phyloP scores from a whole-genome alignment of 1,140 invertebrate species.

The Orchesella cincta region DNA sequence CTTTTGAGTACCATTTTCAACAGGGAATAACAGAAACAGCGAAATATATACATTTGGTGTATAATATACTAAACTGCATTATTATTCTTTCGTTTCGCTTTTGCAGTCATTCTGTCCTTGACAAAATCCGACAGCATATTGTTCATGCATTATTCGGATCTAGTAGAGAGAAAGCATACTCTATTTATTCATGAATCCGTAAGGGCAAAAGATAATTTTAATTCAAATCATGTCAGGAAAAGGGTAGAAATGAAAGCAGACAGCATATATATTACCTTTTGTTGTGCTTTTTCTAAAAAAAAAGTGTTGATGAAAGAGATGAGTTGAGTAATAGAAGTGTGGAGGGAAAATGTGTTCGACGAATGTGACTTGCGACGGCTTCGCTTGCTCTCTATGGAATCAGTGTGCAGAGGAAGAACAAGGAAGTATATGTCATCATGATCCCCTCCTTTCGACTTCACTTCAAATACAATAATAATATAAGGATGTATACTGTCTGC shows the following conservation, averaged over 20 bases:
- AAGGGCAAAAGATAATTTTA: conserved; percentile 23
- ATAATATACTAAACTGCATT: no score
- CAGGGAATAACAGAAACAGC: no score
- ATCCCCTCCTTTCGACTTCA: no score
- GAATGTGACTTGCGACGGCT: no score
- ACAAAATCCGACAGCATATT: conserved; percentile 8
- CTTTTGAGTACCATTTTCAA: no score
- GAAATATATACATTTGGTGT: no score
- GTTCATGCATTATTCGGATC: conserved; percentile 5
- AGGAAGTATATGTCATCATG: no score
- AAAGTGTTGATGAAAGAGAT: conserved; percentile 7
- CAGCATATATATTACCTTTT: conserved; percentile 20
- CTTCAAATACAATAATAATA: no score
- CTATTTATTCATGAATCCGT: conserved; percentile 24
- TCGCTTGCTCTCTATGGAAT: no score
- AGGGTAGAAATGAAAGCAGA: conserved; percentile 16
- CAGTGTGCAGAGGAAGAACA: no score
- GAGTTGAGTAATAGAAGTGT: neutral
- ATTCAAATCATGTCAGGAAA: conserved; percentile 19
- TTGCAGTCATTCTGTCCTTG: neutral
- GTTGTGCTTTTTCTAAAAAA: neutral
- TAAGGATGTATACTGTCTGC: no score
- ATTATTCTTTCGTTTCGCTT: no score
- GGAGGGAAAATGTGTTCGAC: neutral
- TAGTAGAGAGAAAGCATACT: neutral